Base-by-base conservation (phyloP, 2,113 vertebrate species). In the Vanacampus margaritifer region DNA sequence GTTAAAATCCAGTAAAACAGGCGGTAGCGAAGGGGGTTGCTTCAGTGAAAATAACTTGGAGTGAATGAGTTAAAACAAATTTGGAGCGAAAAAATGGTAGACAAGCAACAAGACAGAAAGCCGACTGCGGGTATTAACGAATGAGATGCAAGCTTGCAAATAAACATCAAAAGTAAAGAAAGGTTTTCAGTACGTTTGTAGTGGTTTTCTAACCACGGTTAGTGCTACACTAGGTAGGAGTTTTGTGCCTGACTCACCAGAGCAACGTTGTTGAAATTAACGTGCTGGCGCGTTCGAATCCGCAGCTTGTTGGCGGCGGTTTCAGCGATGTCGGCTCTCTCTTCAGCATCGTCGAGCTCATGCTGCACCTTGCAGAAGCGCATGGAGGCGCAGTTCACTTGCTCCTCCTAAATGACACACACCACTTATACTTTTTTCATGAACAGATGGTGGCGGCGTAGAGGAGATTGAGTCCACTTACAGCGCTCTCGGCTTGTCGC, bases 341-440 rank as follows among this genome's bases (percentile, higher is more conserved):
- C 95, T 84, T 95, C 95, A 0, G 95, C 95, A 0, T 95, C 94
- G 0, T 98, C 95, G 82, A 98, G 86, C 57, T 97, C 94, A 0
- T 96, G 94, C 79, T 97, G 95, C 41, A 94, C 86, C 82, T 95
- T 97, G 75, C 93, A 92, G 78, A 93, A 95, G 73, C 94, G 95
- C 48, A 90, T 86, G 60, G 92, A 36, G 77, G 90, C 94, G 79
- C 89, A 91, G 91, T 89, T 95, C 79, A 93, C 93, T 73, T 95
- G 94, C 81, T 94, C 94, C 84, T 98, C 95, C 95, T 97, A 82
- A 54, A 71, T 75, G 58, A 56, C 59, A 58, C 16, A 58, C 17
- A 69, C 3, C 24, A 46, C 23, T 5, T 24, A 26, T 13, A 24
- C 21, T 32, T 19, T 35, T 19, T 32, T 3, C 21, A 11, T 21